Conservation (phyloP, 1,140 invertebrate genomes). For the Diprion similis region DNA sequence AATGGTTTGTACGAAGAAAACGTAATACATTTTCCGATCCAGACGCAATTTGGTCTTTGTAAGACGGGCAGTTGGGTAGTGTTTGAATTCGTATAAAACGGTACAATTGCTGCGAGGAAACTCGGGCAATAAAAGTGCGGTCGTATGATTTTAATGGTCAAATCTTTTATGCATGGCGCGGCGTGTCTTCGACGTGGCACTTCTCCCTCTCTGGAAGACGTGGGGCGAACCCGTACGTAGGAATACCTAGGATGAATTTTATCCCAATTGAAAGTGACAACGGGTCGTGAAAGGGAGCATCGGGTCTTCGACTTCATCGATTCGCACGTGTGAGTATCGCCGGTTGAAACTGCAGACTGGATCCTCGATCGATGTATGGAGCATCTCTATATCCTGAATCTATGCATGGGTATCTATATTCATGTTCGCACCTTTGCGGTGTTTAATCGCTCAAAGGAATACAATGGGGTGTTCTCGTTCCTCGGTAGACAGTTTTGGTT, state of each 20-base stretch:
- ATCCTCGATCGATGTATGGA: too few species aligned
- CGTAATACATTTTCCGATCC: not conserved
- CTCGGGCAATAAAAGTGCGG: not conserved
- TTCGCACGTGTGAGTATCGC: too few species aligned
- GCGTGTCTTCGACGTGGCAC: not conserved
- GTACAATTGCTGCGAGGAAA: not conserved
- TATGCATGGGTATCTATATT: not conserved
- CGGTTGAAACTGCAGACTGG: too few species aligned
- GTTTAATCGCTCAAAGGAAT: conserved; percentile 4
- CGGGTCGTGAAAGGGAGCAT: not conserved
- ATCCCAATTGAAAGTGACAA: conserved; percentile 7
- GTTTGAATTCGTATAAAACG: conserved; percentile 1
- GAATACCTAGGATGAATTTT: not conserved
- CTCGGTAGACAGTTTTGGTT: not conserved
- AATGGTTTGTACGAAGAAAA: not conserved
- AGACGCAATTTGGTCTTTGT: not conserved
- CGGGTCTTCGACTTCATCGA: too few species aligned
- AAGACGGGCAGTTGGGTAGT: not conserved
- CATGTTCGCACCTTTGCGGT: not conserved
- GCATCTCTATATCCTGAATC: too few species aligned
- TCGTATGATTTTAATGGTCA: not conserved
- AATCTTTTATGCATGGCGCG: not conserved
- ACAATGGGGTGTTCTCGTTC: conserved; percentile 1
- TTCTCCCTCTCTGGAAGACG: not conserved
- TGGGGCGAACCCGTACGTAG: not conserved